Base-by-base conservation (phyloP, 1,140 invertebrate genomes). In the Papilio aristodemus region DNA sequence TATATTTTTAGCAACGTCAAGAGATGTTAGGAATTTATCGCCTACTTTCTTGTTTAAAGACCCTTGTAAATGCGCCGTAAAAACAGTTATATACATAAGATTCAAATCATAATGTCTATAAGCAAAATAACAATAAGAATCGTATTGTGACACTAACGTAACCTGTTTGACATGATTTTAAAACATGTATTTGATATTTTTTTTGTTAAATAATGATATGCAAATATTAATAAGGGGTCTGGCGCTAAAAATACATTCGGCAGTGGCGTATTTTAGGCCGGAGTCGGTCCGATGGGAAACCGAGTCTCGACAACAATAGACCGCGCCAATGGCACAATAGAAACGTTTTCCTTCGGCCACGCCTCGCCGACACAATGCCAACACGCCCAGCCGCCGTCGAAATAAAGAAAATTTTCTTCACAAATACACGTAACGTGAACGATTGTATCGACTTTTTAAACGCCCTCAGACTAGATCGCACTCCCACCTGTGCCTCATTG, bases 361-460 rank as follows among this genome's bases (percentile, higher is more conserved):
- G 88, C 88, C 88, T 89, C 76, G 77, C 75, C 57, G 50, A 74
- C 68, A 79, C 82, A 85, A 87, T 85, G 70, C 72, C 80, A 75
- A 84, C 81, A 89, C 87, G 87, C 87, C 89, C 89, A 85, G 84
- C 71, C 67, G 71, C 70, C 73, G 64, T 77, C 71, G 73, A 74
- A 80, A 87, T 81, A 86, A 90, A 89, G 86, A 89, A 90, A 90
- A 89, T 87, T 89, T 90, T 80, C 85, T 89, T 83, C 75, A 79
- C 84, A 85, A 86, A 81, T 79, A 83, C 80, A 82, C 46, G 46
- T 54, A 83, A 81, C 78, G 79, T 83, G 80, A 81, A 78, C 83
- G 86, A 87, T 87, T 85, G 89, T 89, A 91, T 91, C 86, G 89
- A 91, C 87, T 91, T 91, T 91, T 89, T 87, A 89, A 89, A 91